Percentiles rank a stretch among this genome's conserved stretches.
These are phyloP conservation scores for Aegotheles bennettii DNA, from an alignment of 2,113 vertebrate species.

Conservation along the genomic window DNA sequence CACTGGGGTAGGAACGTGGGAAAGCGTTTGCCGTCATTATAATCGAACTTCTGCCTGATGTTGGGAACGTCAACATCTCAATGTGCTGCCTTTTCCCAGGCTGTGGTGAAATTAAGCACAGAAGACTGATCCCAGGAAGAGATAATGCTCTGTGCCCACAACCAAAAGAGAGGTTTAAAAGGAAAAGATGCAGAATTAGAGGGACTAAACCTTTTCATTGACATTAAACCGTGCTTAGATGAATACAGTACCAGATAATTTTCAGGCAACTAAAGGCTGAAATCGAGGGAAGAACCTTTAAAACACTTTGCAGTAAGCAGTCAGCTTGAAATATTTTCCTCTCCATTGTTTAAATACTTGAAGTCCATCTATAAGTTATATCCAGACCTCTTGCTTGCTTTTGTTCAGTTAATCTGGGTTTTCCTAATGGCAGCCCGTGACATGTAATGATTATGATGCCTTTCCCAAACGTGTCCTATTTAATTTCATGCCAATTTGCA, in stretches of 20 bases:
- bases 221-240: conserved; percentile 55
- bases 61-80: conserved; percentile 57
- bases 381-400: conserved; percentile 6
- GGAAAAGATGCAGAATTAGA: conserved; percentile 48
- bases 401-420: conserved; percentile 1
- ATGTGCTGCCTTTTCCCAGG: conserved; percentile 71
- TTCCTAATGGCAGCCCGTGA: not conserved
- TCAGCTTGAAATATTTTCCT: not conserved
- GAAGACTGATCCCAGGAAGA: not conserved
- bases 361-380: not conserved
- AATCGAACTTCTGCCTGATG: conserved; percentile 64
- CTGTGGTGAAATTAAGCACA: not conserved
- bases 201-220: conserved; percentile 39
- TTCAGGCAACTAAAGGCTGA: not conserved
- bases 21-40: conserved; percentile 72
- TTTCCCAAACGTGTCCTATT: not conserved
- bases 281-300: not conserved
- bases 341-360: not conserved
- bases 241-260: conserved; percentile 65
- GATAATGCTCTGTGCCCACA: conserved; percentile 15
- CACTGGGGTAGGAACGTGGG: conserved; percentile 70
- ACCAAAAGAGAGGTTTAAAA: not conserved
- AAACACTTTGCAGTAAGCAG: not conserved
- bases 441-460: conserved; percentile 12
- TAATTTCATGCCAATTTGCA: conserved; percentile 24